A percentile compares a stretch with the other conserved stretches of the same genome.
Conservation (phyloP, 1,140 invertebrate species). For the Tetragonula clypearis region DNA sequence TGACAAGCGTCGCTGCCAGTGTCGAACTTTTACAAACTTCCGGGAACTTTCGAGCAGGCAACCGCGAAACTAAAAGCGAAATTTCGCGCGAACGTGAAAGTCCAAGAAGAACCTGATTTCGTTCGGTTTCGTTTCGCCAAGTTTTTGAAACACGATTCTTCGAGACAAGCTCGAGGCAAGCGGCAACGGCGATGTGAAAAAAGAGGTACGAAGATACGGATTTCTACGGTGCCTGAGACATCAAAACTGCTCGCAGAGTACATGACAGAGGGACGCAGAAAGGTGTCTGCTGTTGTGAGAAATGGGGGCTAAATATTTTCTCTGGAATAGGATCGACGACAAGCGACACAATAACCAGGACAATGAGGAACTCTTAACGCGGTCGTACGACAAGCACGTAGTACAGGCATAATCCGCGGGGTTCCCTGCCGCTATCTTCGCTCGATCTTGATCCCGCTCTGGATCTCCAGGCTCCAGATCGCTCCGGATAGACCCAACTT, state of each 20-base stretch:
- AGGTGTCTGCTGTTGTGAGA: constrained; percentile 48
- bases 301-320: constrained; percentile 72
- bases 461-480: constrained; percentile 61
- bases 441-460: constrained; percentile 63
- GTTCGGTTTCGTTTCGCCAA: not conserved
- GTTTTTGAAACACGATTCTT: not conserved
- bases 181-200: no score
- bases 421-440: constrained; percentile 66
- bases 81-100: not conserved
- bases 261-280: not conserved
- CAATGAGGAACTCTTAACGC: constrained; percentile 70
- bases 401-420: constrained; percentile 68
- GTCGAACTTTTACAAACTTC: not conserved
- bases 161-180: not conserved
- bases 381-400: constrained; percentile 57
- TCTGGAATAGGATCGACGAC: constrained; percentile 64
- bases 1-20: not conserved
- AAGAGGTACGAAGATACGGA: not conserved
- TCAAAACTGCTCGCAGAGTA: not conserved
- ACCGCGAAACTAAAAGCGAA: not conserved
- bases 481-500: constrained; percentile 64
- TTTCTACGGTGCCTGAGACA: not conserved
- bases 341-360: constrained; percentile 66
- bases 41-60: not conserved
- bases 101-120: no score